Base-by-base conservation (phyloP, 2,888 invertebrate species). In the Ramazzottius varieornatus region DNA sequence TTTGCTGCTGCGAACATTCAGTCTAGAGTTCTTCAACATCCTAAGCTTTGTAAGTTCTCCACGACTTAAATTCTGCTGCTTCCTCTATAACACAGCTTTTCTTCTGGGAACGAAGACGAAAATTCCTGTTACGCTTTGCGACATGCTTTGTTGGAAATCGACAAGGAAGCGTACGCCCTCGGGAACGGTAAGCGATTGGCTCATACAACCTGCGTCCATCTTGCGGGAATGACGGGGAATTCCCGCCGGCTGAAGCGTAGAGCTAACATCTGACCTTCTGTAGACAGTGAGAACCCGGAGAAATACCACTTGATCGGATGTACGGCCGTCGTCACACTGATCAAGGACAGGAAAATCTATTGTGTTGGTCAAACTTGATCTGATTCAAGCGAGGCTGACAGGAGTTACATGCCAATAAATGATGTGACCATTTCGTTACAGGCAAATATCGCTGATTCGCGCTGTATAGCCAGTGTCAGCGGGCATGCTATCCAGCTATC, bases 1-100 rank as follows among this genome's bases (percentile, higher is more conserved):
- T 54, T 54, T 54, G 54, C 54, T 8, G 54, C 54, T 54, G 54
- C 54, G 4, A 54, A 54, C 54, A 54, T 54, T 54, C 54, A 54
- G 24, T 8, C 54, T 24, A 8, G 54, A 16, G 54, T 54, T 16
- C 54, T 54, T 4, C 54, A 54, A 24, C 54, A 54, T 54, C 54
- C 54, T 16, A 54, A 54, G 29, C 29, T 54, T 16, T 54, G 54
- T 54, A 29, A 4, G 54, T 54, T 13, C 40, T 40, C 13, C n/a
- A n/a, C n/a, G n/a, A n/a, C n/a, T n/a, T n/a, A n/a, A n/a, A n/a
- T n/a, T n/a, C n/a, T n/a, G n/a, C n/a, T n/a, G n/a, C n/a, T n/a
- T n/a, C n/a, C n/a, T n/a, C n/a, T n/a, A n/a, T n/a, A n/a, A n/a
- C n/a, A n/a, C n/a, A n/a, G n/a, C n/a, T n/a, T n/a, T n/a, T n/a